phyloP scores from a whole-genome alignment of 2,888 invertebrate species.

The Pandemis corylana region DNA sequence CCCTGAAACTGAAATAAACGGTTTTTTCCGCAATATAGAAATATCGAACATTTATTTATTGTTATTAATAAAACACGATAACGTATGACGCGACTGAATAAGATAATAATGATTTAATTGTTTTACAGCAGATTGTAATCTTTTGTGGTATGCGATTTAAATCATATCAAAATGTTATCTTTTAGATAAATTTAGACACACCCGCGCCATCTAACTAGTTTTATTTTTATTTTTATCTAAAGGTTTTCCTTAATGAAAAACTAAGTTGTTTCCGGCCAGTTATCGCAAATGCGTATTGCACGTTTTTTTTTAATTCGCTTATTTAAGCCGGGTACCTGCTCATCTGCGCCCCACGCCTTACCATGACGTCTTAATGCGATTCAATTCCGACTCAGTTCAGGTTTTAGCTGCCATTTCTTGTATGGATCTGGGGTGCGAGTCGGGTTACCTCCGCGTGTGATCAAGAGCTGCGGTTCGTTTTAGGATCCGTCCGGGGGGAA shows the following conservation, averaged over 20 bases:
- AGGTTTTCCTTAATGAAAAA: constrained; percentile 13
- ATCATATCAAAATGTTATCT: constrained; percentile 8
- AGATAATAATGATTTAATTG: constrained; percentile 26
- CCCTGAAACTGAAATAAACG: not conserved
- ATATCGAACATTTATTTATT: constrained; percentile 27
- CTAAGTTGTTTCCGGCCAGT: not conserved
- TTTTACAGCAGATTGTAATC: constrained; percentile 23
- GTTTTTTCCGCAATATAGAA: constrained; percentile 32
- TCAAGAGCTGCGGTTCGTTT: too few species aligned
- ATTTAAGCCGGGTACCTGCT: not conserved
- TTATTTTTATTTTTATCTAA: constrained; percentile 2
- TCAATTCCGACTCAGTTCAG: too few species aligned
- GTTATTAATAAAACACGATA: constrained; percentile 34
- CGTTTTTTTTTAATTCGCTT: not conserved
- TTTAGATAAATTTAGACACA: constrained; percentile 26
- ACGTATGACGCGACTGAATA: constrained; percentile 13
- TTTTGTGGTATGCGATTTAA: constrained; percentile 36
- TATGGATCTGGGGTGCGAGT: too few species aligned
- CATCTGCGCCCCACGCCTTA: too few species aligned
- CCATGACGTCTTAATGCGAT: too few species aligned
- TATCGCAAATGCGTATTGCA: not conserved
- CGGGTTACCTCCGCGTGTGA: too few species aligned
- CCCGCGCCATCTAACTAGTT: constrained; percentile 16
- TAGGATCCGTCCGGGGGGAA: too few species aligned
- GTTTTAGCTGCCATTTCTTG: too few species aligned